Base-by-base conservation (phyloP, 2,113 vertebrate species). In the Lethenteron camtschaticum region DNA sequence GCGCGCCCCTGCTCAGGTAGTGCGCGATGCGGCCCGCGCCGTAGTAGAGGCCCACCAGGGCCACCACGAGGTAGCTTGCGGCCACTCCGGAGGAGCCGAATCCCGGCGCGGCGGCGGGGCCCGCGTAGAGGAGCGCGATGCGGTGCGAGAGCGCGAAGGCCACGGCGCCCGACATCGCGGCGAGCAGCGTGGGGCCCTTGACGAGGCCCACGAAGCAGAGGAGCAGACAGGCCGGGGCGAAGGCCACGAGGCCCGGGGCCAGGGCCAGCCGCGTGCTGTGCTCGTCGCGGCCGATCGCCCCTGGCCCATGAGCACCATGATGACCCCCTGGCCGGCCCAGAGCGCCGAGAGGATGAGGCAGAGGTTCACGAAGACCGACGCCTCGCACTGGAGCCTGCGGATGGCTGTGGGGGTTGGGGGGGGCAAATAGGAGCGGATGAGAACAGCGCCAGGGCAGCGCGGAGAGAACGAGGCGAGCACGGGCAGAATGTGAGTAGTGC, bases 101-200 rank as follows among this genome's bases (percentile, higher is more conserved):
- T 60, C 72, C 73, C 41, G 41, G 41, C 41, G 41, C 41, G 41
- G 41, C 41, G 41, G 41, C 4, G 41, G 41, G 3, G 18, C 60
- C 7, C 57, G 76, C 76, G 6, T 69, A 79, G 56, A 75, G 75
- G 41, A 76, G 69, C 2, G 85, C 86, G 0, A 86, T 78, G 71
- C 88, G 83, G 56, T 90, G 88, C 71, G 82, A 84, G 1, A 79
- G 79, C 14, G 87, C 86, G 24, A 89, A 78, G 9, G 82, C 77
- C 74, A 83, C 68, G 4, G 80, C 56, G 0, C 82, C 11, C 1
- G 85, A 78, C 16, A 86, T 56, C n/a, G 85, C 3, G 16, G 75
- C 79, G 1, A 85, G 72, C 57, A 84, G 4, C 3, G 73, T 70
- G 74, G 84, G 80, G 58, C 77, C 76, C 13, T 74, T 77, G 1